Percentiles rank a stretch among this genome's conserved stretches.
Conservation (phyloP, 53 echinoderm and acorn worm species). For the Luidia sarsii region DNA sequence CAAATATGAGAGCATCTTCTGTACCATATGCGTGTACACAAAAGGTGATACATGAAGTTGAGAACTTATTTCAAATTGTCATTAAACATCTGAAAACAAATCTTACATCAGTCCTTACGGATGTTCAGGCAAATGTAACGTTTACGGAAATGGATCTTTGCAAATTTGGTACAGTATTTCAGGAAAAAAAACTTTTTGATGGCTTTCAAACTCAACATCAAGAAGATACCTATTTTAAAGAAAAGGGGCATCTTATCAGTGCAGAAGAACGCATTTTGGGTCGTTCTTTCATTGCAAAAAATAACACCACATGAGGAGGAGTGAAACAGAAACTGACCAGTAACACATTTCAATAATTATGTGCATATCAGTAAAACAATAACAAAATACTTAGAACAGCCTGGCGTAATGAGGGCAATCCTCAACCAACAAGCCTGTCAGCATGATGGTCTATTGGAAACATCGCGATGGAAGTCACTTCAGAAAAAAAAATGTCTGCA, state of each 20-base stretch:
- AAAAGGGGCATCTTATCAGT: constrained; percentile 26
- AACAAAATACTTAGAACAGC: constrained; percentile 35
- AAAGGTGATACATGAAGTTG: constrained; percentile 5
- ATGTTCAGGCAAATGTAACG: not conserved
- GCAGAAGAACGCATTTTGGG: constrained; percentile 1
- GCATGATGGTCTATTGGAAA: constrained; percentile 11
- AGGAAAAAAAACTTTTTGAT: not conserved
- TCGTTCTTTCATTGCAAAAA: not conserved
- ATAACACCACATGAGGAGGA: constrained; percentile 16
- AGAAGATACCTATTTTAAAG: constrained; percentile 38
- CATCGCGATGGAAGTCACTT: constrained; percentile 45
- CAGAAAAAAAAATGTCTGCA: not conserved
- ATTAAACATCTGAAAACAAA: not conserved
- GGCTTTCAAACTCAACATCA: constrained; percentile 1
- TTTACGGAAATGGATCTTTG: not conserved
- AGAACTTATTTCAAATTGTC: constrained; percentile 11
- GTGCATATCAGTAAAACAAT: constrained; percentile 23
- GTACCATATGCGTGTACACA: constrained; percentile 19
- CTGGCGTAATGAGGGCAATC: constrained; percentile 46
- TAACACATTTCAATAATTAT: constrained; percentile 29
- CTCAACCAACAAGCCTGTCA: not conserved
- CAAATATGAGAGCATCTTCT: constrained; percentile 2
- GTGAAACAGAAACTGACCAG: too few species aligned
- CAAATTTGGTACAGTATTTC: not conserved
- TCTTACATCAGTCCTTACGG: not conserved